phyloP scores from a whole-genome alignment of 1,140 invertebrate genomes.

The Parapsyche elsis region DNA sequence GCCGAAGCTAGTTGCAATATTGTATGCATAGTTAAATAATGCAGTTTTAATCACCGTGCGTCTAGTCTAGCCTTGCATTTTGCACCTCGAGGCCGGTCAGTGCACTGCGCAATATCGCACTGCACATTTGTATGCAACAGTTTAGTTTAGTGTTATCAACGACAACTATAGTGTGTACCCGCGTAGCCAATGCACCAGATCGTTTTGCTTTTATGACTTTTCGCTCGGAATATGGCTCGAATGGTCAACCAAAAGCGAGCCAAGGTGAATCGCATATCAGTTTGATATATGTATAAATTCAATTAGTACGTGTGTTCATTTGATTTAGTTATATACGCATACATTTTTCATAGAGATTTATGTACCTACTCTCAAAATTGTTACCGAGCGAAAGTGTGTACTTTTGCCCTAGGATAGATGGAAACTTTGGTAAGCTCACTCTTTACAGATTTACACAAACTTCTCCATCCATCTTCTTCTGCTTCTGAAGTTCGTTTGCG shows the following conservation, averaged over 20 bases:
- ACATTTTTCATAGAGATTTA: neutral
- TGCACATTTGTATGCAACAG: constrained; percentile 22
- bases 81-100: constrained; percentile 13
- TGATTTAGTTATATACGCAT: neutral
- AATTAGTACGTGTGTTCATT: neutral
- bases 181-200: constrained; percentile 11
- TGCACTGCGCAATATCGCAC: constrained; percentile 17
- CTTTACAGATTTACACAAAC: constrained; percentile 22
- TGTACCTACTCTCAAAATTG: too few relatives aligned
- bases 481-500: neutral
- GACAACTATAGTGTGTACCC: neutral
- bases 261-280: constrained; percentile 9
- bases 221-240: constrained; percentile 10
- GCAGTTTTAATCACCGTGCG: neutral
- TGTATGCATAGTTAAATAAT: neutral
- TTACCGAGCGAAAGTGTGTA: neutral
- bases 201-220: constrained; percentile 17
- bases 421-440: constrained; percentile 13
- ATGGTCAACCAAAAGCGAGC: neutral
- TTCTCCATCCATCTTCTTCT: constrained; percentile 10
- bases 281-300: constrained; percentile 3
- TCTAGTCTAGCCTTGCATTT: constrained; percentile 3
- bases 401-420: neutral
- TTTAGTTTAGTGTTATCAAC: neutral
- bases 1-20: too few relatives aligned